Conservation (phyloP, 2,113 vertebrate species). For the Pteropus alecto region DNA sequence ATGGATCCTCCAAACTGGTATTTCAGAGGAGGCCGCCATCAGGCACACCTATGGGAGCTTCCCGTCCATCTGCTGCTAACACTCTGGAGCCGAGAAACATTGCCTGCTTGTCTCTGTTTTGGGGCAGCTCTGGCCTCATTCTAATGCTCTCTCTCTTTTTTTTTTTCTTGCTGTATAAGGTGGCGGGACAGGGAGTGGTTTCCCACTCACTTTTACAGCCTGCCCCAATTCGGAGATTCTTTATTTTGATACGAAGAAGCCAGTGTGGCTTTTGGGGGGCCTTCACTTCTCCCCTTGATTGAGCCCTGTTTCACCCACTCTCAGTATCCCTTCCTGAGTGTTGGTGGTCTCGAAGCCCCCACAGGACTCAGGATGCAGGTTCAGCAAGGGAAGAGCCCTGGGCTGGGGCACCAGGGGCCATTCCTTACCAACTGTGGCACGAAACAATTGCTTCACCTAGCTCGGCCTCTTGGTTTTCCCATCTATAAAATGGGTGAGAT, state of each 20-base stretch:
- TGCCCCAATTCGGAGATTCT: background rate
- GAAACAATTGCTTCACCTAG: too few species aligned
- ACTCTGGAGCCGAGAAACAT: background rate
- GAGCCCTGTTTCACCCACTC: background rate
- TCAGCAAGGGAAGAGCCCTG: background rate
- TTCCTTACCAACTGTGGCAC: background rate
- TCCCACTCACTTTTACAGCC: background rate
- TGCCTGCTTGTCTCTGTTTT: background rate
- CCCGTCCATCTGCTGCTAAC: background rate
- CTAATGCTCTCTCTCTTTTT: background rate
- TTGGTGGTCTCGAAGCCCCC: background rate
- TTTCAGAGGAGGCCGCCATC: background rate
- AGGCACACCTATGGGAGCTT: background rate
- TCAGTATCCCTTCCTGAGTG: background rate
- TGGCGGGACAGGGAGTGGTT: background rate
- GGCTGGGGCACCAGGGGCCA: background rate
- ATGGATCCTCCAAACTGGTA: background rate
- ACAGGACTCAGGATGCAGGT: background rate
- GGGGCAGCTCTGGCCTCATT: background rate
- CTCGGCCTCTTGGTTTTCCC: background rate
- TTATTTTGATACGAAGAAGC: background rate
- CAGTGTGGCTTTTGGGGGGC: background rate
- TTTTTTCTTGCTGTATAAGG: background rate
- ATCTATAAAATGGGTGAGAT: background rate
- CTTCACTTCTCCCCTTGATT: accelerated